Evolutionary conservation across 2,888 invertebrate species (phyloP).

Genomic region (Oegoconia quadripuncta): DNA sequence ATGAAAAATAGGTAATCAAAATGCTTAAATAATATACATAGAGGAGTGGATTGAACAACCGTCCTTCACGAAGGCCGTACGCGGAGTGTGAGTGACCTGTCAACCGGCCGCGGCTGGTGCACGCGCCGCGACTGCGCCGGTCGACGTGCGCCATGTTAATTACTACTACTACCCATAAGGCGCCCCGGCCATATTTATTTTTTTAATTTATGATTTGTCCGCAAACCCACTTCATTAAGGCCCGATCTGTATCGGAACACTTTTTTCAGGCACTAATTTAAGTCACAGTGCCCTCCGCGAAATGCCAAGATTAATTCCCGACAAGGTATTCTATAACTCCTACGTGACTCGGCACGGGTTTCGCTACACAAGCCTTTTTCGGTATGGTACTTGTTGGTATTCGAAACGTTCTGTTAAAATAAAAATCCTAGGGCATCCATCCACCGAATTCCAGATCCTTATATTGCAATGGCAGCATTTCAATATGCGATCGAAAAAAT

Average conservation of each 20-base stretch:
- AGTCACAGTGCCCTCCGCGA: constrained; percentile 55
- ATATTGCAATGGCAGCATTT: constrained; percentile 66
- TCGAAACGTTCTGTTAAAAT: constrained; percentile 57
- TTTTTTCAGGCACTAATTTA: constrained; percentile 39
- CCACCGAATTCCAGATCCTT: constrained; percentile 63
- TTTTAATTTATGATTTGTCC: constrained; percentile 56
- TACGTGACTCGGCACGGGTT: constrained; percentile 46
- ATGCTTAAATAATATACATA: constrained; percentile 21
- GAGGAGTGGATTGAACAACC: constrained; percentile 38
- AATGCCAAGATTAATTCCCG: constrained; percentile 64
- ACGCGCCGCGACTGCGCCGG: constrained; percentile 39
- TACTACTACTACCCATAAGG: constrained; percentile 70
- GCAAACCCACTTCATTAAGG: constrained; percentile 55
- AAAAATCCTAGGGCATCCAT: constrained; percentile 62
- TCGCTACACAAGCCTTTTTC: constrained; percentile 60
- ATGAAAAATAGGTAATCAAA: constrained; percentile 20
- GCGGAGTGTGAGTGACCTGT: constrained; percentile 64
- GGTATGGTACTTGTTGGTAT: constrained; percentile 55
- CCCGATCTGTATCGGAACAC: constrained; percentile 42
- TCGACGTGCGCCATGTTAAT: constrained; percentile 62
- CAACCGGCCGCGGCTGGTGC: constrained; percentile 28
- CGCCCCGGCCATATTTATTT: constrained; percentile 62
- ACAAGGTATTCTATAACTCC: constrained; percentile 54
- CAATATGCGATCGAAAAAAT: constrained; percentile 55
- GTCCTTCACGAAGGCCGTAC: constrained; percentile 67